Base-by-base conservation (phyloP, 2,113 vertebrate species). In the Brienomyrus brachyistius region DNA sequence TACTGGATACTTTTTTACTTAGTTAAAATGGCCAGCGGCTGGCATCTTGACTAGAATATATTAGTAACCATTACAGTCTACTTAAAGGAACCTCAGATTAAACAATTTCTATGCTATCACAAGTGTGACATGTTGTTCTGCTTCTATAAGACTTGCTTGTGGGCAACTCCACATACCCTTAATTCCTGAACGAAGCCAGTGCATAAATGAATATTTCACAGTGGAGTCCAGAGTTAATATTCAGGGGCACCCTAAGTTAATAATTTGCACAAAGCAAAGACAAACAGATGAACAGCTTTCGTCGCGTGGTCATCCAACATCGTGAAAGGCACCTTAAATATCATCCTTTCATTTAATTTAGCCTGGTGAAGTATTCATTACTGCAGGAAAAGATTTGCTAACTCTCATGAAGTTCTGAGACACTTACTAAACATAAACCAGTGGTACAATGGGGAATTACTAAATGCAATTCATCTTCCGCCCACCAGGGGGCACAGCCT, bases 401-500 rank as follows among this genome's bases (percentile, higher is more conserved):
- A 45, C 43, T 21, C 6, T 77, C 77, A 6, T 82, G 77, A 82
- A 82, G 10, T 31, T 4, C 27, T 31, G 62, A 21, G 40, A 21
- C 15, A 21, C 5, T 7, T 40, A 10, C 11, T 43, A 45, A 82
- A 45, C 19, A 45, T 43, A 43, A 45, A 27, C n/a, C 47, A 52
- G 84, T 10, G 23, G 11, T 31, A n/a, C 48, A 27, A 27, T 27
- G 83, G 21, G n/a, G 43, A 94, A 93, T 95, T 96, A 99, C 97
- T 97, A 99, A 95, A 92, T 99, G 97, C 94, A 99, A 96, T 94
- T 98, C 96, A 5, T 99, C 96, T 92, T 95, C 97, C 74, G 97
- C 96, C 86, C 98, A 97, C 98, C 98, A 99, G 92, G 99, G 98
- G 89, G 97, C 99, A 98, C 98, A 99, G 40, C 98, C 98, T 89